A percentile compares a stretch with the other conserved stretches of the same genome.
These are phyloP conservation scores for Columba janthina DNA, from an alignment of 2,113 vertebrate genomes.

Conservation along the genomic window DNA sequence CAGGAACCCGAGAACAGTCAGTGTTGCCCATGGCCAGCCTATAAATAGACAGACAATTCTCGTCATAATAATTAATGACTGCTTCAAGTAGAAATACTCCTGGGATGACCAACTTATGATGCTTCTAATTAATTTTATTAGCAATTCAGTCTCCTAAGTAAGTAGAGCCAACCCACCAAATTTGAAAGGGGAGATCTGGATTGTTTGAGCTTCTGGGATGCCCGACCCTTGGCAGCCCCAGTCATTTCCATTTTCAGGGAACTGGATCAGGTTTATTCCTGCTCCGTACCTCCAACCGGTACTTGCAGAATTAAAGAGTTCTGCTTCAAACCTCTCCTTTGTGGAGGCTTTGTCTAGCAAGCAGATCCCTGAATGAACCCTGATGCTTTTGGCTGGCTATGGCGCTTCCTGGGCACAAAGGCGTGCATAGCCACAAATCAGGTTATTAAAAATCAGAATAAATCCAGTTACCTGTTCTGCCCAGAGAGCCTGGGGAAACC, in stretches of 20 bases:
- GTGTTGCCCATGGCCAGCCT: slow-evolving; percentile 81
- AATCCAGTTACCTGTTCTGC: neutral
- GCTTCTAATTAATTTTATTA: slow-evolving; percentile 5
- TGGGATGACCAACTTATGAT: neutral
- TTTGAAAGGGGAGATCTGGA: neutral
- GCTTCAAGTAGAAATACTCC: neutral
- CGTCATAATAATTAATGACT: slow-evolving; percentile 28
- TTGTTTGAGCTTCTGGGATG: neutral
- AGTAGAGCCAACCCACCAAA: neutral
- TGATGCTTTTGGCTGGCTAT: neutral
- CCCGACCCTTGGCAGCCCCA: neutral
- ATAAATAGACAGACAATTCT: slow-evolving; percentile 26
- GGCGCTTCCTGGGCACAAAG: neutral
- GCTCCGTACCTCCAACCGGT: neutral
- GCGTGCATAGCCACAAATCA: neutral
- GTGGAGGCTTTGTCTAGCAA: neutral
- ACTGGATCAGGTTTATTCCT: neutral
- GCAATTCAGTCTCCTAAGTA: neutral
- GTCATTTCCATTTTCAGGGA: neutral
- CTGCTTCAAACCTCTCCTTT: neutral
- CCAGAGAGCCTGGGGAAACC: neutral
- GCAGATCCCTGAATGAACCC: neutral
- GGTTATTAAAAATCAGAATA: neutral
- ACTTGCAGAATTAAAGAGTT: neutral
- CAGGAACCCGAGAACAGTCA: slow-evolving; percentile 76